These are phyloP conservation scores for Catharus fuscescens DNA, from an alignment of 2,113 vertebrate species.

Conservation along the genomic window DNA sequence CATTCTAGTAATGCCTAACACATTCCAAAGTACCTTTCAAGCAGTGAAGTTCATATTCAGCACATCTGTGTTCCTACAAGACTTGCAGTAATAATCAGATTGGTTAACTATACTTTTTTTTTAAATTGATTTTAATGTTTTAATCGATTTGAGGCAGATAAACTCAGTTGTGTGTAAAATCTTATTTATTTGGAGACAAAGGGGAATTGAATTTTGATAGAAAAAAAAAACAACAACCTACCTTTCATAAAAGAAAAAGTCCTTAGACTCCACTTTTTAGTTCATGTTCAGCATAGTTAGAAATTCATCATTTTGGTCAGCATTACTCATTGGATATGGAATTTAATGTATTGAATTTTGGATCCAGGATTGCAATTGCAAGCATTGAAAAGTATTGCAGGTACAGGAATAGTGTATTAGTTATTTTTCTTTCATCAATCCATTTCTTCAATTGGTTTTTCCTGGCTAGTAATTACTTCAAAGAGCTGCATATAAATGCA, in stretches of 20 bases:
- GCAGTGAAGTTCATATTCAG: slow-evolving; percentile 59
- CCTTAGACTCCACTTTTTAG: background rate
- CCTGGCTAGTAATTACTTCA: background rate
- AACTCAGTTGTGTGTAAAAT: slow-evolving; percentile 73
- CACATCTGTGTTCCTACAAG: slow-evolving; percentile 61
- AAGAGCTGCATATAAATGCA: slow-evolving; percentile 7
- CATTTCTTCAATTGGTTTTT: background rate
- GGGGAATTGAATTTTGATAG: slow-evolving; percentile 30
- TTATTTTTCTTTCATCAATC: background rate
- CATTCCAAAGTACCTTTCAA: slow-evolving; percentile 64
- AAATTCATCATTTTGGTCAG: background rate
- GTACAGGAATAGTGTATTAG: background rate
- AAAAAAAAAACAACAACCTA: background rate
- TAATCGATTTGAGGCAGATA: slow-evolving; percentile 73
- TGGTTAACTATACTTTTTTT: slow-evolving; percentile 70
- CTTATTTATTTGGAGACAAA: slow-evolving; percentile 68
- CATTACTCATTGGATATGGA: background rate
- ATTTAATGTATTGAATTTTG: background rate
- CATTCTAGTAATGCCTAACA: slow-evolving; percentile 43
- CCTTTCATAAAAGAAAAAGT: background rate
- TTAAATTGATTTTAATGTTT: slow-evolving; percentile 73
- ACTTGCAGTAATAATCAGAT: slow-evolving; percentile 70
- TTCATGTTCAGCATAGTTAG: background rate
- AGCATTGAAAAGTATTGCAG: background rate
- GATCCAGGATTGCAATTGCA: background rate